These are phyloP conservation scores for Cydia amplana DNA, from an alignment of 1,140 invertebrate genomes.

Conservation along the genomic window DNA sequence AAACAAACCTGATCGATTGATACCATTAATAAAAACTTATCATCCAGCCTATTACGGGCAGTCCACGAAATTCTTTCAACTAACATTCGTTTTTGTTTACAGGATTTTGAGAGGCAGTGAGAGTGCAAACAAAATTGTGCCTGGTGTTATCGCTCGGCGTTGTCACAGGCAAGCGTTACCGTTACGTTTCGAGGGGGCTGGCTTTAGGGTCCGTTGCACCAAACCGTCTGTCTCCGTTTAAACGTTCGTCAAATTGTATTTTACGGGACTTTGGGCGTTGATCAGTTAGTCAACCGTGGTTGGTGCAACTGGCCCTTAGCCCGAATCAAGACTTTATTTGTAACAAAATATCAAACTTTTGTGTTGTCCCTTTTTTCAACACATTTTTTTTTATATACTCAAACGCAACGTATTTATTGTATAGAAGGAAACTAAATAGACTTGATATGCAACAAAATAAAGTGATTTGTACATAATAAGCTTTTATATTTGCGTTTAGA, in stretches of 20 bases:
- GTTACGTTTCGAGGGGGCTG: slow-evolving; percentile 48
- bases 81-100: slow-evolving; percentile 39
- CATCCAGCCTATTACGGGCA: no score
- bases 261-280: no score
- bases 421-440: slow-evolving; percentile 71
- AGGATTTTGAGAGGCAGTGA: slow-evolving; percentile 57
- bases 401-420: slow-evolving; percentile 75
- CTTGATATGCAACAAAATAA: slow-evolving; percentile 74
- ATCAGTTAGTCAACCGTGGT: neutral
- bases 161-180: slow-evolving; percentile 35
- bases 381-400: slow-evolving; percentile 71
- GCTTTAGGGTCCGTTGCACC: slow-evolving; percentile 29
- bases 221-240: no score
- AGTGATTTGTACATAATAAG: slow-evolving; percentile 62
- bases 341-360: slow-evolving; percentile 57
- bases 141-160: slow-evolving; percentile 43
- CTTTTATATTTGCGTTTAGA: slow-evolving; percentile 30
- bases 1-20: no score
- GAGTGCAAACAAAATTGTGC: slow-evolving; percentile 64
- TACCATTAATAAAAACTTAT: no score
- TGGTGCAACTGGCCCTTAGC: no score
- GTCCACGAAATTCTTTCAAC: no score
- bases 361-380: slow-evolving; percentile 69
- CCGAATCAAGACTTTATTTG: slow-evolving; percentile 61
- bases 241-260: no score